Evolutionary conservation across 2,113 vertebrate species (phyloP).

Genomic region (Entelurus aequoreus): DNA sequence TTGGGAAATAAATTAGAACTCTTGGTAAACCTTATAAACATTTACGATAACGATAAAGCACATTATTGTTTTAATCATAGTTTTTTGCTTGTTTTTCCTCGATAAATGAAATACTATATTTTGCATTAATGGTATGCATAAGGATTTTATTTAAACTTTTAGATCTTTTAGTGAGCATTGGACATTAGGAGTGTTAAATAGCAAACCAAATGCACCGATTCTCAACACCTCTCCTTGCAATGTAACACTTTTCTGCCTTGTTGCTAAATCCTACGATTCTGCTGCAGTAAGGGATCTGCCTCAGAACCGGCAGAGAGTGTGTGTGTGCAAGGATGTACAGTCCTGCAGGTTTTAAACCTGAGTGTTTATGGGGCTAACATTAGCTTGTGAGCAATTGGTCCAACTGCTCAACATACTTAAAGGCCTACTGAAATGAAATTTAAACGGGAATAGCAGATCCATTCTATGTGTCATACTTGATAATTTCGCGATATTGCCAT

Average conservation of each 20-base stretch:
- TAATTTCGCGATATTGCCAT: no score
- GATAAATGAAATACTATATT: neutral
- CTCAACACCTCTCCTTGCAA: slow-evolving; percentile 16
- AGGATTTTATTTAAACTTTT: slow-evolving; percentile 44
- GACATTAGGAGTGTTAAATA: slow-evolving; percentile 27
- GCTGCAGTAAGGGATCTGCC: slow-evolving; percentile 25
- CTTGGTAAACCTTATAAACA: no score
- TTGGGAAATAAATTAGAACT: no score
- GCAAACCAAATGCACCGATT: slow-evolving; percentile 35
- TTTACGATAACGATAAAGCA: no score
- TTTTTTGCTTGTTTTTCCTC: neutral
- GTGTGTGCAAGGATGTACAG: neutral
- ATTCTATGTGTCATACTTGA: no score
- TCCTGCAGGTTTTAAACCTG: neutral
- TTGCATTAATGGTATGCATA: slow-evolving; percentile 18
- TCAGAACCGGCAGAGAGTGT: slow-evolving; percentile 35
- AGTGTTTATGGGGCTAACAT: slow-evolving; percentile 45
- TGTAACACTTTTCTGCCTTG: slow-evolving; percentile 7
- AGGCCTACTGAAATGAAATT: no score
- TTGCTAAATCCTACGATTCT: slow-evolving; percentile 33
- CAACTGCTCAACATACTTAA: slow-evolving; percentile 22
- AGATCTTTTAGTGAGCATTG: no score
- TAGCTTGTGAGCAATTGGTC: slow-evolving; percentile 41
- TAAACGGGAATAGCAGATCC: no score
- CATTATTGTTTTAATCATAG: no score